Conservation (phyloP, 2,888 invertebrate species). For the Nemapogon koenigi region DNA sequence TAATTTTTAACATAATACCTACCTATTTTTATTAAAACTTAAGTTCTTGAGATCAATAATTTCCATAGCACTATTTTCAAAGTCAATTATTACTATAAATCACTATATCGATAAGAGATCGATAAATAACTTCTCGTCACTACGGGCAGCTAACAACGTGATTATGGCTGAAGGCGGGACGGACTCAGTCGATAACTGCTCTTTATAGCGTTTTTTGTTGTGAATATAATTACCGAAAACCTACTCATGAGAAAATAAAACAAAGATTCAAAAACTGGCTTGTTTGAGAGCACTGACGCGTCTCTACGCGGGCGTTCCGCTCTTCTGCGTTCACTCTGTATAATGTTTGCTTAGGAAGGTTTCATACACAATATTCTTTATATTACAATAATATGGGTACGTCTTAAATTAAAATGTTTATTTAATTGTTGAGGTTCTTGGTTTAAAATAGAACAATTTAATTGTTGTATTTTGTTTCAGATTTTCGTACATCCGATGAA, state of each 20-base stretch:
- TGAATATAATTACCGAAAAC: constrained; percentile 38
- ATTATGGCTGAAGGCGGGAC: constrained; percentile 42
- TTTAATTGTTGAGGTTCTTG: no score
- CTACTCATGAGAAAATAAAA: constrained; percentile 39
- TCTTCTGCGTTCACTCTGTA: constrained; percentile 9
- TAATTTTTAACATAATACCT: no score
- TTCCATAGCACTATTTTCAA: no score
- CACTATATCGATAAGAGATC: no score
- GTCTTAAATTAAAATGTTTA: no score
- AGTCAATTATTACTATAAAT: no score
- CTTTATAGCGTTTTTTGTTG: constrained; percentile 26
- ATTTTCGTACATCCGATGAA: background rate
- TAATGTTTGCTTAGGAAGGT: constrained; percentile 8
- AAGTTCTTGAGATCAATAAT: no score
- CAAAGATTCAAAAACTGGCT: constrained; percentile 21
- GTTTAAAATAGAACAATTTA: no score
- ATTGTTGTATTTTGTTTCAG: background rate
- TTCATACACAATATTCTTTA: constrained; percentile 1
- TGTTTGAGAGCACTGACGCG: constrained; percentile 13
- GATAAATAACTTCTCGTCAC: no score
- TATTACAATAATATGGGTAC: no score
- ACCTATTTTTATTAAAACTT: no score
- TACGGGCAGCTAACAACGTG: constrained; percentile 32
- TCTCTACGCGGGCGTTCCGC: constrained; percentile 7
- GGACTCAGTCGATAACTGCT: constrained; percentile 36